Conservation (phyloP, 2,888 invertebrate genomes). For the Seira musarum region DNA sequence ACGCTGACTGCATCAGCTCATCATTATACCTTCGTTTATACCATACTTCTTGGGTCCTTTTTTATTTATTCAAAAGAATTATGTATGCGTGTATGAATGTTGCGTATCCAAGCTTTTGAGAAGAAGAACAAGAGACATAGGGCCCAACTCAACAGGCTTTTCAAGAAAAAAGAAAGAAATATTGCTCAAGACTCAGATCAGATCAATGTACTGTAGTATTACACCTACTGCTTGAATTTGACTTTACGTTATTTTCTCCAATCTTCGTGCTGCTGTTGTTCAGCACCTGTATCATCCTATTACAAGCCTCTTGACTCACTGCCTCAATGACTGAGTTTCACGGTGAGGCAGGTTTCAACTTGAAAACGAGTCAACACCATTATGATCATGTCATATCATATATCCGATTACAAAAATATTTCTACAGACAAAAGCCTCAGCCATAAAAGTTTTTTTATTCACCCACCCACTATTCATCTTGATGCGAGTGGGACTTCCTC, state of each 20-base stretch:
- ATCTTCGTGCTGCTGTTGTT: too few relatives aligned
- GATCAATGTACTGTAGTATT: constrained; percentile 1
- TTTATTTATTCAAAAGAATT: neutral
- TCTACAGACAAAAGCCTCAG: too few relatives aligned
- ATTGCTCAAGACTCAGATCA: neutral
- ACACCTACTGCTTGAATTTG: too few relatives aligned
- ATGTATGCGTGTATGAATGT: neutral
- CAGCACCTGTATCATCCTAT: neutral
- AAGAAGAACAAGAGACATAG: neutral
- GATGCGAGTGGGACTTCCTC: too few relatives aligned
- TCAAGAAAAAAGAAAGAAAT: neutral
- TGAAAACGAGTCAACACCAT: too few relatives aligned
- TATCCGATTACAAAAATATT: too few relatives aligned
- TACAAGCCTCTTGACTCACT: neutral
- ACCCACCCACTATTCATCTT: too few relatives aligned
- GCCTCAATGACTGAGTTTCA: constrained; percentile 10
- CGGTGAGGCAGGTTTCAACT: constrained; percentile 6
- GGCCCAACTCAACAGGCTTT: constrained; percentile 1
- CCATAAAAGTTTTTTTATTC: too few relatives aligned
- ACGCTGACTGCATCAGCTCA: too few relatives aligned
- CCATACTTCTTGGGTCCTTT: neutral
- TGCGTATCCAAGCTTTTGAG: neutral
- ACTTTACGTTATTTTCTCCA: neutral
- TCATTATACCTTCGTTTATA: too few relatives aligned
- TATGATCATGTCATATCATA: too few relatives aligned